A percentile compares a stretch with the other conserved stretches of the same genome.
phyloP scores from a whole-genome alignment of 1,140 invertebrate genomes.

The Physella acuta region DNA sequence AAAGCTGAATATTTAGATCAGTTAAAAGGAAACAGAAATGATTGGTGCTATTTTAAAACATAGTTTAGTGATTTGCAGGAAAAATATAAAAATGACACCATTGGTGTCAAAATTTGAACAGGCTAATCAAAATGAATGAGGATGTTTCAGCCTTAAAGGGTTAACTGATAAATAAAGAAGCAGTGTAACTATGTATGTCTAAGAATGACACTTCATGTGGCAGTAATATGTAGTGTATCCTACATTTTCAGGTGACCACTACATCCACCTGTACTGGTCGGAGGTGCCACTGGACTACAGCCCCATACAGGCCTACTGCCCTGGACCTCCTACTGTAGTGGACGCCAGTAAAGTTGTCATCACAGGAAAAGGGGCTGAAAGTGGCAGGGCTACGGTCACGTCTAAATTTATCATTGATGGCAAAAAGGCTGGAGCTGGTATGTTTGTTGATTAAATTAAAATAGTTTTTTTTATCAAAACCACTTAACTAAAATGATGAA shows the following conservation, averaged over 20 bases:
- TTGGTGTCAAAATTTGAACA: too few relatives aligned
- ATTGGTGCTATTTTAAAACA: too few relatives aligned
- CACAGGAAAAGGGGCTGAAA: constrained; percentile 84
- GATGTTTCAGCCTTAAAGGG: too few relatives aligned
- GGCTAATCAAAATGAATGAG: too few relatives aligned
- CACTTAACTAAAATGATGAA: neutral
- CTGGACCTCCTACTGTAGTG: constrained; percentile 43
- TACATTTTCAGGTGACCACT: constrained; percentile 59
- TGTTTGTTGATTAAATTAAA: constrained; percentile 2
- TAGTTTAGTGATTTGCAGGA: too few relatives aligned
- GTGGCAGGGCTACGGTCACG: constrained; percentile 81
- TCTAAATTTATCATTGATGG: constrained; percentile 95
- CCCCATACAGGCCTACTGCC: constrained; percentile 50
- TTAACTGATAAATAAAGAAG: too few relatives aligned
- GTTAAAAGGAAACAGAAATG: too few relatives aligned
- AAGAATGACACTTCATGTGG: too few relatives aligned
- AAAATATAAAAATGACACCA: too few relatives aligned
- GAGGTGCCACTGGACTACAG: constrained; percentile 66
- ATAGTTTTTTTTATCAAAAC: neutral
- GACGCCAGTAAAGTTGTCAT: constrained; percentile 61
- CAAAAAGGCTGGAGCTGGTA: constrained; percentile 67
- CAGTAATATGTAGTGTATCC: too few relatives aligned
- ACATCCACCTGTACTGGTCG: constrained; percentile 65
- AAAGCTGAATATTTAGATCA: too few relatives aligned
- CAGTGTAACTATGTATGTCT: too few relatives aligned